phyloP scores from a whole-genome alignment of 1,140 invertebrate species.

The Aphelinus atriplicis region DNA sequence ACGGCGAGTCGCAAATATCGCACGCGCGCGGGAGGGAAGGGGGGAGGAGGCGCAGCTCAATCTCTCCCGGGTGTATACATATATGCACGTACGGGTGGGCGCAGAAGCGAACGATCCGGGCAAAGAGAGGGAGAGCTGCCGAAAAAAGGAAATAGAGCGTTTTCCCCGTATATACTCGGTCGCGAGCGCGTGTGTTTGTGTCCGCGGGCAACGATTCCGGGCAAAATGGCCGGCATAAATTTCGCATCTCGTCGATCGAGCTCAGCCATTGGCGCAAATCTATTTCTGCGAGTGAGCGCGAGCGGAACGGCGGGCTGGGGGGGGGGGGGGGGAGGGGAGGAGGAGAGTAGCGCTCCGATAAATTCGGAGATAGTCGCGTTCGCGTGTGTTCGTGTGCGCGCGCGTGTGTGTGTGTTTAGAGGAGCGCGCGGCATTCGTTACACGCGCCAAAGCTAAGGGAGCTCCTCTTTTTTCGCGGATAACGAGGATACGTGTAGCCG shows the following conservation, averaged over 20 bases:
- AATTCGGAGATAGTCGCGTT: slow-evolving; percentile 2
- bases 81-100: too few relatives aligned
- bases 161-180: not conserved
- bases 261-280: slow-evolving; percentile 22
- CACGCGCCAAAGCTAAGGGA: not conserved
- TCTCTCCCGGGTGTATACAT: too few relatives aligned
- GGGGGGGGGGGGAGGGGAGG: not conserved
- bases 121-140: not conserved
- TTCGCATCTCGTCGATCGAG: slow-evolving; percentile 35
- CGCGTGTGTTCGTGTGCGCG: too few relatives aligned
- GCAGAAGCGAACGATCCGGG: not conserved
- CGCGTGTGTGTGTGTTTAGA: too few relatives aligned
- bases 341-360: slow-evolving; percentile 25
- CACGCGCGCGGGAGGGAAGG: too few relatives aligned
- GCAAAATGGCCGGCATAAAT: slow-evolving; percentile 42
- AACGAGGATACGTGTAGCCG: not conserved
- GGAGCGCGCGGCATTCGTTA: slow-evolving; percentile 18
- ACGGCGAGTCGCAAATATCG: too few relatives aligned
- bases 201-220: slow-evolving; percentile 27
- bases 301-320: not conserved
- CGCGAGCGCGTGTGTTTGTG: slow-evolving; percentile 13
- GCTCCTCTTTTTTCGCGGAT: slow-evolving; percentile 1
- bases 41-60: too few relatives aligned
- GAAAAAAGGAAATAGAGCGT: not conserved
- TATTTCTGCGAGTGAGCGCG: slow-evolving; percentile 17